phyloP scores from a whole-genome alignment of 2,888 invertebrate species.

The Hypsopygia costalis region DNA sequence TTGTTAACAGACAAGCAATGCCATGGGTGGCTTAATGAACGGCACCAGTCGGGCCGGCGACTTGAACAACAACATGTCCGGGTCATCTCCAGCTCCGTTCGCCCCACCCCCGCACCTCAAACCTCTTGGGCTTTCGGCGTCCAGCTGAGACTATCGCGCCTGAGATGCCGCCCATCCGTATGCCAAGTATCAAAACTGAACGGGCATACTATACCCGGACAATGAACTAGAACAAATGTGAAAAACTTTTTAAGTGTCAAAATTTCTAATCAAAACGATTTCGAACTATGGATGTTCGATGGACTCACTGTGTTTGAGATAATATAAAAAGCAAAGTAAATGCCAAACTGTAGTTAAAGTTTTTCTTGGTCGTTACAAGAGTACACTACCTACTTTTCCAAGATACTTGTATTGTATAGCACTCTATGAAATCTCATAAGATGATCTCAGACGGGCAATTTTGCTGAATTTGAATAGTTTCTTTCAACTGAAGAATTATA shows the following conservation, averaged over 20 bases:
- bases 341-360: slow-evolving; percentile 55
- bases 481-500: slow-evolving; percentile 6
- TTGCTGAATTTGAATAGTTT: slow-evolving; percentile 27
- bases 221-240: slow-evolving; percentile 16
- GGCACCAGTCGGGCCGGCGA: slow-evolving; percentile 80
- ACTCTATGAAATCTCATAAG: slow-evolving; percentile 37
- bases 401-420: slow-evolving; percentile 20
- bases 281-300: slow-evolving; percentile 1
- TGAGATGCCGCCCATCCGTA: slow-evolving; percentile 72
- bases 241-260: slow-evolving; percentile 11
- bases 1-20: slow-evolving; percentile 61
- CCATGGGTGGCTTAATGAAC: slow-evolving; percentile 77
- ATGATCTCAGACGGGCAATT: slow-evolving; percentile 65
- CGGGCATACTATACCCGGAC: slow-evolving; percentile 24
- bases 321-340: slow-evolving; percentile 49
- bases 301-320: slow-evolving; percentile 17
- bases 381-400: slow-evolving; percentile 13
- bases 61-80: slow-evolving; percentile 85
- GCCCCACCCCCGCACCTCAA: slow-evolving; percentile 77
- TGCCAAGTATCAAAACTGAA: slow-evolving; percentile 68
- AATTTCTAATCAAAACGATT: slow-evolving; percentile 2
- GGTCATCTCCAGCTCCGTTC: slow-evolving; percentile 66
- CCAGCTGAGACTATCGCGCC: slow-evolving; percentile 82
- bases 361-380: slow-evolving; percentile 21
- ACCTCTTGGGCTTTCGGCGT: slow-evolving; percentile 81